These are phyloP conservation scores for Paradisaea rubra DNA, from an alignment of 2,113 vertebrate genomes.

Conservation along the genomic window DNA sequence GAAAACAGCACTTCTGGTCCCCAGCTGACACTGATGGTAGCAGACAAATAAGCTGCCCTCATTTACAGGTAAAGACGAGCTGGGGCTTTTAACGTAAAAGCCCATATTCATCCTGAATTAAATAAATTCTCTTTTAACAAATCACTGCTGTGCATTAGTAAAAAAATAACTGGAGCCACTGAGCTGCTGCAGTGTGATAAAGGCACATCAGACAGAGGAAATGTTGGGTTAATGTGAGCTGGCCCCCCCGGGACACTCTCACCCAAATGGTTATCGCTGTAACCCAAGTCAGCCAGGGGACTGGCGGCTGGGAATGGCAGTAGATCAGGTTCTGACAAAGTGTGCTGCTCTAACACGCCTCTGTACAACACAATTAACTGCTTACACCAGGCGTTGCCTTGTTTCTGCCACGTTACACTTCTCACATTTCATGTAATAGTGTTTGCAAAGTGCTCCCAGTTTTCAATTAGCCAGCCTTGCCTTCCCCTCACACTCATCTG, in stretches of 20 bases:
- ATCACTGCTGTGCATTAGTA: constrained; percentile 28
- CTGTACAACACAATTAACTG: constrained; percentile 80
- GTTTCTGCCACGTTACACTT: constrained; percentile 75
- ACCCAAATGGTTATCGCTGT: not conserved
- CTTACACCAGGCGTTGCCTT: constrained; percentile 82
- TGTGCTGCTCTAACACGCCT: constrained; percentile 71
- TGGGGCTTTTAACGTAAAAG: constrained; percentile 35
- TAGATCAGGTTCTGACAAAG: constrained; percentile 69
- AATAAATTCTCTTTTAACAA: constrained; percentile 58
- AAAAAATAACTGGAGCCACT: not conserved
- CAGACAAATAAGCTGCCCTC: constrained; percentile 2
- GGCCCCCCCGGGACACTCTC: not conserved
- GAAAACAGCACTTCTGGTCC: not conserved
- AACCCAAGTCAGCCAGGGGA: constrained; percentile 23
- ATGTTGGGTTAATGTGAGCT: constrained; percentile 20
- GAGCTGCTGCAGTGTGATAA: constrained; percentile 1
- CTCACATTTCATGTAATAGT: constrained; percentile 88
- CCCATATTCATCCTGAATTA: constrained; percentile 12
- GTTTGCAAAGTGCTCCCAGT: constrained; percentile 86
- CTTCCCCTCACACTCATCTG: constrained; percentile 61
- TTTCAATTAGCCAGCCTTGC: constrained; percentile 81
- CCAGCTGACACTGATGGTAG: not conserved
- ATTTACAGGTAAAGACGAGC: constrained; percentile 45
- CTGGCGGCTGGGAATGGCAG: constrained; percentile 67
- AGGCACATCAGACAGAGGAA: not conserved